Percentiles rank a stretch among this genome's conserved stretches.
Conservation (phyloP, 2,888 invertebrate genomes). For the Mimas tiliae region DNA sequence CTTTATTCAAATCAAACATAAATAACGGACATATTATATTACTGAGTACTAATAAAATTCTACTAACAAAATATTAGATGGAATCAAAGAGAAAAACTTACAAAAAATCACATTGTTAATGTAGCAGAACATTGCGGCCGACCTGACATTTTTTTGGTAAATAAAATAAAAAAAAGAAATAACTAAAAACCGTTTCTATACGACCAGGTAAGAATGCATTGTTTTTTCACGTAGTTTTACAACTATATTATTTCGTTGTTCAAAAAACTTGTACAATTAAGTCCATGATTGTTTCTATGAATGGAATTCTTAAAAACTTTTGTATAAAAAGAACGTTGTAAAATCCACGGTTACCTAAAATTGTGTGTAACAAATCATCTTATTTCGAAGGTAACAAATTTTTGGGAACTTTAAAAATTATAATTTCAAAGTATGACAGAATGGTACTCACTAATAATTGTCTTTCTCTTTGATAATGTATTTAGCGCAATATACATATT, state of each 20-base stretch:
- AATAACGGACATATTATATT: not conserved
- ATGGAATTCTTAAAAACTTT: slow-evolving; percentile 46
- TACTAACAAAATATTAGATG: too few relatives aligned
- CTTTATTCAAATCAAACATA: not conserved
- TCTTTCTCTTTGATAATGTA: too few relatives aligned
- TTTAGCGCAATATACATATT: too few relatives aligned
- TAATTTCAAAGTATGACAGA: not conserved
- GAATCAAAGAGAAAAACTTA: too few relatives aligned
- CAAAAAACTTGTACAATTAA: slow-evolving; percentile 68
- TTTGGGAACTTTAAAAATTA: too few relatives aligned
- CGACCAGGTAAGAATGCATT: slow-evolving; percentile 67
- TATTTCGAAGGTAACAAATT: too few relatives aligned
- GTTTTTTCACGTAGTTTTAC: slow-evolving; percentile 54
- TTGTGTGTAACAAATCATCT: not conserved
- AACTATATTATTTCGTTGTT: slow-evolving; percentile 62
- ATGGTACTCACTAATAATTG: too few relatives aligned
- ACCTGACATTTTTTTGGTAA: slow-evolving; percentile 8
- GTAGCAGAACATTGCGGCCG: not conserved
- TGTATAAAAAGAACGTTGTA: slow-evolving; percentile 16
- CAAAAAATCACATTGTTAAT: not conserved
- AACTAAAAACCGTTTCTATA: slow-evolving; percentile 43
- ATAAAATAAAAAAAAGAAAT: slow-evolving; percentile 32
- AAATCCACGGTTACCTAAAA: not conserved
- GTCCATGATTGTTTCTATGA: slow-evolving; percentile 57
- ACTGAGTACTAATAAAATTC: too few relatives aligned